Conservation (phyloP, 2,888 invertebrate species). For the Polyommatus icarus region DNA sequence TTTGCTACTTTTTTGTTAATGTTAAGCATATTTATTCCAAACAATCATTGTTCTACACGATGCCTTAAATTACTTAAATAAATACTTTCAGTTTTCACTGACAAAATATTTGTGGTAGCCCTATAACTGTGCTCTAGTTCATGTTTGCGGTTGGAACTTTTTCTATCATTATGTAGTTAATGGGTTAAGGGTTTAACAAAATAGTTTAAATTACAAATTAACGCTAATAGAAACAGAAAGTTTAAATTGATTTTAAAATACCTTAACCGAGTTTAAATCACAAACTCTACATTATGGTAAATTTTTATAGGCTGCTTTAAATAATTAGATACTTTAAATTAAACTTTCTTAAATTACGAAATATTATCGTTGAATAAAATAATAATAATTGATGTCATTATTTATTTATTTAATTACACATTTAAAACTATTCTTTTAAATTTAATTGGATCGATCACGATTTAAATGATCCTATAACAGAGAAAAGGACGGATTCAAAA, state of each 20-base stretch:
- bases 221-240: neutral
- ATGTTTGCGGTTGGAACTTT: neutral
- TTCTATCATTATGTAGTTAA: constrained; percentile 16
- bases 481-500: neutral
- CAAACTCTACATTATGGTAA: neutral
- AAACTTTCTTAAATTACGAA: neutral
- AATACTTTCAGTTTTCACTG: neutral
- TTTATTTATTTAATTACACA: neutral
- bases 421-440: neutral
- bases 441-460: no score
- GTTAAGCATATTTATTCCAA: neutral
- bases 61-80: neutral
- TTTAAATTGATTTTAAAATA: neutral
- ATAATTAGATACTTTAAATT: neutral
- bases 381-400: neutral
- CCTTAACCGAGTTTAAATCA: neutral
- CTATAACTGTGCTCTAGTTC: neutral
- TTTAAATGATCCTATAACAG: neutral
- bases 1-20: neutral
- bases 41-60: no score
- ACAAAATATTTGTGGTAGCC: neutral
- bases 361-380: neutral
- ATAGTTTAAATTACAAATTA: constrained; percentile 10
- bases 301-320: neutral
- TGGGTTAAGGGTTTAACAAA: constrained; percentile 6